These are phyloP conservation scores for Penaeus monodon DNA, from an alignment of 2,888 invertebrate species.

Conservation along the genomic window DNA sequence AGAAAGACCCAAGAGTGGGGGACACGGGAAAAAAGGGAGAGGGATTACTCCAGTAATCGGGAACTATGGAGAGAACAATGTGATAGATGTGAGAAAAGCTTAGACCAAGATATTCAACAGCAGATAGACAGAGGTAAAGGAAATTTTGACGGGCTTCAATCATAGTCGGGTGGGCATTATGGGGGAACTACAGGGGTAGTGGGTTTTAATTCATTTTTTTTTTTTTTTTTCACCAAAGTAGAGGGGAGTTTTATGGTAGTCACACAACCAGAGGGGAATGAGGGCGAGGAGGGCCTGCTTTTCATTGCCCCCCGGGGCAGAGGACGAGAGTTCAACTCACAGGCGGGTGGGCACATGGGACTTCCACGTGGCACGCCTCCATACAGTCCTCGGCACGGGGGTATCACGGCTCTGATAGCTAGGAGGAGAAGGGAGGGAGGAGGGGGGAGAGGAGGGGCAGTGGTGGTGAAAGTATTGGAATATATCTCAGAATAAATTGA, in stretches of 20 bases:
- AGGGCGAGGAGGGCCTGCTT: slow-evolving; percentile 33
- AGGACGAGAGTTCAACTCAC: too few relatives aligned
- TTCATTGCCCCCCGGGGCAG: slow-evolving; percentile 25
- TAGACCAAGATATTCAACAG: slow-evolving; percentile 53
- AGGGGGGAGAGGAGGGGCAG: slow-evolving; percentile 1
- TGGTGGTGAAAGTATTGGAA: too few relatives aligned
- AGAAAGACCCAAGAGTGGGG: too few relatives aligned
- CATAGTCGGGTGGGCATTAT: slow-evolving; percentile 12
- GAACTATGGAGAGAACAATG: slow-evolving; percentile 31
- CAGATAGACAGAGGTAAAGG: slow-evolving; percentile 30
- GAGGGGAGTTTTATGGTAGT: slow-evolving; percentile 24
- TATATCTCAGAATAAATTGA: too few relatives aligned
- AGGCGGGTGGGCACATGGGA: slow-evolving; percentile 8
- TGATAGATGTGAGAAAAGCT: slow-evolving; percentile 50
- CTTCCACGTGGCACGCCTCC: slow-evolving; percentile 24
- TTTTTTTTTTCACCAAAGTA: too few relatives aligned
- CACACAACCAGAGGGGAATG: slow-evolving; percentile 33
- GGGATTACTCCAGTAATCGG: slow-evolving; percentile 14
- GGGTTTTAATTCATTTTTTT: slow-evolving; percentile 22
- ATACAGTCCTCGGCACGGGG: slow-evolving; percentile 21
- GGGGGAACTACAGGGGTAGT: not conserved
- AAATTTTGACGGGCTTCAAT: slow-evolving; percentile 15
- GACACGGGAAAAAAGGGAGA: not conserved
- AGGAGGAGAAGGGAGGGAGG: slow-evolving; percentile 36
- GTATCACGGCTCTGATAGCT: slow-evolving; percentile 25